phyloP scores from a whole-genome alignment of 2,888 invertebrate genomes.

The Crematogaster levior region DNA sequence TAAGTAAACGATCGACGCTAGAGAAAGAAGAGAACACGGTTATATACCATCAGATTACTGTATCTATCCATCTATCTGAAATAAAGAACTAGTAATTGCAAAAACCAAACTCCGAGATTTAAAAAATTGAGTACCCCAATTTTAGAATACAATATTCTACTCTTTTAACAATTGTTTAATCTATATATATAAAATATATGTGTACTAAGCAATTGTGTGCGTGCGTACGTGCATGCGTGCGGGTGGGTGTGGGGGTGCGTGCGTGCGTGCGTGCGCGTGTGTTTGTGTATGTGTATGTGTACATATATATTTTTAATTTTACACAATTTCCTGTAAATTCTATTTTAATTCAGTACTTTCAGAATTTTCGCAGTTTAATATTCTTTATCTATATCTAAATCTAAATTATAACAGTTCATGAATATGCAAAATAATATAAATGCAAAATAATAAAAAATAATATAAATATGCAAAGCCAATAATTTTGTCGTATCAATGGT shows the following conservation, averaged over 20 bases:
- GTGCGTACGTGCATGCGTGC: too few species aligned
- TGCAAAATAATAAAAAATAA: too few species aligned
- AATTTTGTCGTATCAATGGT: not conserved
- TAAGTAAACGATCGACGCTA: constrained; percentile 81
- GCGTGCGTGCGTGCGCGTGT: too few species aligned
- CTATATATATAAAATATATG: too few species aligned
- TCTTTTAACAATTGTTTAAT: not conserved
- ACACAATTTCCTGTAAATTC: not conserved
- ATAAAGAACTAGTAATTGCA: not conserved
- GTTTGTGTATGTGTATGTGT: too few species aligned
- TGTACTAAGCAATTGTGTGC: too few species aligned
- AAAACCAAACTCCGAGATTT: not conserved
- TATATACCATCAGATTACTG: not conserved
- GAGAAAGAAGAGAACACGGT: not conserved
- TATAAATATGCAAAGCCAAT: not conserved
- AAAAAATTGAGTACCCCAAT: not conserved
- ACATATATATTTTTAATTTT: not conserved
- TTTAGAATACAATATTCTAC: not conserved
- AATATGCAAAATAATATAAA: too few species aligned
- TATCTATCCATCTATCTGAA: not conserved
- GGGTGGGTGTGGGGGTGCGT: too few species aligned
- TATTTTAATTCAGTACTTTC: not conserved
- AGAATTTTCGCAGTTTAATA: not conserved
- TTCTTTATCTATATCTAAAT: not conserved
- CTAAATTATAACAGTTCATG: not conserved